These are phyloP conservation scores for Ephialtes manifestator DNA, from an alignment of 2,888 invertebrate genomes.

Conservation along the genomic window DNA sequence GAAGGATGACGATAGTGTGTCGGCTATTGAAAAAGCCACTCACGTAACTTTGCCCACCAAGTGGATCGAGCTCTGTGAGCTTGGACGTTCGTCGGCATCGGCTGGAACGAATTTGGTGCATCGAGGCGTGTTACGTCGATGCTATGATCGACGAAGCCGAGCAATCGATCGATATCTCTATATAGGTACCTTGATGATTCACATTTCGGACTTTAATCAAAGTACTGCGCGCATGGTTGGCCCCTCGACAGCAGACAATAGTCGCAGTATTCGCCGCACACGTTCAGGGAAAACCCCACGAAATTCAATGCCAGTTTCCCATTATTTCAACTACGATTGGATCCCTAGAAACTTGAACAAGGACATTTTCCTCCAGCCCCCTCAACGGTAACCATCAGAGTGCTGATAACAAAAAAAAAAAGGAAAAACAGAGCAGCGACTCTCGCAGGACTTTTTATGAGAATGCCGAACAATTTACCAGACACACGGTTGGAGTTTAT, in stretches of 20 bases:
- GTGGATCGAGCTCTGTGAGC: constrained; percentile 17
- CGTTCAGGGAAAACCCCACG: neutral
- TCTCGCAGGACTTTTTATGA: neutral
- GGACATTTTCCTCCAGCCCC: neutral
- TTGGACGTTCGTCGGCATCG: constrained; percentile 31
- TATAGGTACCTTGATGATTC: constrained; percentile 14
- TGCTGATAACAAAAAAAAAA: neutral
- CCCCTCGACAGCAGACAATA: constrained; percentile 15
- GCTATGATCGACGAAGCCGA: constrained; percentile 30
- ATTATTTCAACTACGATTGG: constrained; percentile 43
- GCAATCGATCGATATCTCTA: constrained; percentile 32
- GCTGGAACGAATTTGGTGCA: constrained; percentile 34
- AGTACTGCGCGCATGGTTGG: constrained; percentile 31
- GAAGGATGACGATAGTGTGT: constrained; percentile 25
- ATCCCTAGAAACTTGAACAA: constrained; percentile 20
- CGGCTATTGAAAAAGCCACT: constrained; percentile 13
- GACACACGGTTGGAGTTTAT: neutral
- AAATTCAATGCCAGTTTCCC: constrained; percentile 25
- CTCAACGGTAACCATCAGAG: neutral
- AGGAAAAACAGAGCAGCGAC: neutral
- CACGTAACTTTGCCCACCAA: constrained; percentile 24
- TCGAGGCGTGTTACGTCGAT: constrained; percentile 8
- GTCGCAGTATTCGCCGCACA: neutral
- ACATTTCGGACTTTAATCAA: constrained; percentile 33
- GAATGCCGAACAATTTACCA: neutral